Evolutionary conservation across 2,888 invertebrate genomes (phyloP).

Genomic region (Philaethria dido): DNA sequence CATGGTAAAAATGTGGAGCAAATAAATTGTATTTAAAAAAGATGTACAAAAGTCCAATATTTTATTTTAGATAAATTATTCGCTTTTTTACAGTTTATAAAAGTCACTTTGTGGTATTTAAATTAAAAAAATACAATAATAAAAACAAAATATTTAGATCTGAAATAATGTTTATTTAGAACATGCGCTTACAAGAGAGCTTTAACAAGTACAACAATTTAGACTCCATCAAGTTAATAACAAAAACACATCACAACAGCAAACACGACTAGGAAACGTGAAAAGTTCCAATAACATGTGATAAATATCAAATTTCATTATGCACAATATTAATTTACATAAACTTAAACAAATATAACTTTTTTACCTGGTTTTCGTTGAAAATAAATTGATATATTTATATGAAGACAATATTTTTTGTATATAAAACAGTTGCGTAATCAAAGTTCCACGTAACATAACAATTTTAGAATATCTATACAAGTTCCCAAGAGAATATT

Average conservation of each 20-base stretch:
- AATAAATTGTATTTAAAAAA: no score
- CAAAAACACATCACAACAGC: slow-evolving; percentile 73
- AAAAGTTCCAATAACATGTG: slow-evolving; percentile 47
- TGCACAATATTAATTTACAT: neutral
- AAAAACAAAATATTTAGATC: slow-evolving; percentile 44
- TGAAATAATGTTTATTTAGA: slow-evolving; percentile 72
- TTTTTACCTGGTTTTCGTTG: neutral
- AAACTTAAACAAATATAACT: neutral
- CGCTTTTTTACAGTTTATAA: no score
- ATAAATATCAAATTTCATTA: slow-evolving; percentile 26
- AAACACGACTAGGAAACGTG: slow-evolving; percentile 60
- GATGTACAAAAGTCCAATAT: no score
- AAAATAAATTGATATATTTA: neutral
- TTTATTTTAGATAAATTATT: no score
- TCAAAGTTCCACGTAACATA: slow-evolving; percentile 10
- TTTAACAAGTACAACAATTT: slow-evolving; percentile 74
- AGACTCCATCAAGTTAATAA: slow-evolving; percentile 64
- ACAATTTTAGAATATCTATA: neutral
- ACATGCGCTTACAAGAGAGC: slow-evolving; percentile 72
- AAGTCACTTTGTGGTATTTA: no score
- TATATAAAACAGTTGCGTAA: neutral
- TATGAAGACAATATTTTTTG: neutral
- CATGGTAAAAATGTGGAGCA: no score
- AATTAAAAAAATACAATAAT: neutral
- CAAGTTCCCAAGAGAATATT: neutral